Percentiles rank a stretch among this genome's conserved stretches.
These are phyloP conservation scores for Zingel zingel DNA, from an alignment of 2,113 vertebrate species.

Conservation along the genomic window DNA sequence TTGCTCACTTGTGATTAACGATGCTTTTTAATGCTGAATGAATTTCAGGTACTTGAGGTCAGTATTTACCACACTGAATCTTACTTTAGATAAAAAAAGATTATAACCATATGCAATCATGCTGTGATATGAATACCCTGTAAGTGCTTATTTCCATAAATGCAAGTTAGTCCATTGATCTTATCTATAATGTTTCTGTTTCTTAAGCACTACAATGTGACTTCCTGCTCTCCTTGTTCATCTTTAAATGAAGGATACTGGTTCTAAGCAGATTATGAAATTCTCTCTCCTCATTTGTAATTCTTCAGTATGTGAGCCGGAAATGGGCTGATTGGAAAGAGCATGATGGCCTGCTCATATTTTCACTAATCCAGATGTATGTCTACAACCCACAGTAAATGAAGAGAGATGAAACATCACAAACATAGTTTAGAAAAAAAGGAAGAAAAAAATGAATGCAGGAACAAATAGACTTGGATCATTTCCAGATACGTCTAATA, in stretches of 20 bases:
- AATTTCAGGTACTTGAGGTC: slow-evolving; percentile 68
- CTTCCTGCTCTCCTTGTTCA: slow-evolving; percentile 49
- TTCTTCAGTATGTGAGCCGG: slow-evolving; percentile 51
- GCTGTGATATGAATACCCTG: slow-evolving; percentile 66
- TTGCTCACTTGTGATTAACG: slow-evolving; percentile 67
- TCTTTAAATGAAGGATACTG: slow-evolving; percentile 57
- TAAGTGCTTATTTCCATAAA: slow-evolving; percentile 82
- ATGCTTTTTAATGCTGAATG: slow-evolving; percentile 67
- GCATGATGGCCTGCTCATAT: slow-evolving; percentile 50
- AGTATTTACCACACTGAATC: slow-evolving; percentile 71
- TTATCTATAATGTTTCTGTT: slow-evolving; percentile 59
- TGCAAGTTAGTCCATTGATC: slow-evolving; percentile 73
- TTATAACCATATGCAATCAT: slow-evolving; percentile 61
- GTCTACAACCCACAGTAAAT: slow-evolving; percentile 67
- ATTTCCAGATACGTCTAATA: slow-evolving; percentile 66
- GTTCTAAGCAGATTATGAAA: slow-evolving; percentile 54
- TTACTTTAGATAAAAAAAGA: slow-evolving; percentile 72
- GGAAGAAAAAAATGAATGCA: slow-evolving; percentile 34
- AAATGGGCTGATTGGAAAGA: slow-evolving; percentile 56
- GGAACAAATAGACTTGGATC: slow-evolving; percentile 70
- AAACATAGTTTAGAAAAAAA: slow-evolving; percentile 48
- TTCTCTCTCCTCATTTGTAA: slow-evolving; percentile 53
- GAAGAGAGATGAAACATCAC: slow-evolving; percentile 71
- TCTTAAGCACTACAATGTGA: slow-evolving; percentile 47
- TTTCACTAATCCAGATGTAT: slow-evolving; percentile 70